Percentiles rank a stretch among this genome's conserved stretches.
phyloP scores from a whole-genome alignment of 2,113 vertebrate species.

The Grus americana region DNA sequence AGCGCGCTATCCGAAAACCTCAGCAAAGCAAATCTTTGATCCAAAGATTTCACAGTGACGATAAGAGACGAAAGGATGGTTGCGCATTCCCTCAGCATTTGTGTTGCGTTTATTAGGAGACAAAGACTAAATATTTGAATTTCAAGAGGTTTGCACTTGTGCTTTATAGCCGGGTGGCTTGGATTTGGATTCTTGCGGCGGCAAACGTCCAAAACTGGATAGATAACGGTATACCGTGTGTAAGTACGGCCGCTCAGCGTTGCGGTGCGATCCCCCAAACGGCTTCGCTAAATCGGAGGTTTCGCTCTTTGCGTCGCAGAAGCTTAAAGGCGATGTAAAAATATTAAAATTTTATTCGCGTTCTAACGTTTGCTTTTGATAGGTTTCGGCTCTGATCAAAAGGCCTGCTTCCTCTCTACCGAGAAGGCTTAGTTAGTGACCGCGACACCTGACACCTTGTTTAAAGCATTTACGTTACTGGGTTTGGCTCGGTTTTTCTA shows the following conservation, averaged over 20 bases:
- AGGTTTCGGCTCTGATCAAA: background rate
- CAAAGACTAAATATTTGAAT: slow-evolving; percentile 27
- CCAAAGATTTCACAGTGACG: background rate
- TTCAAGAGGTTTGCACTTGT: slow-evolving; percentile 2
- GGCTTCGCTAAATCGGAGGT: background rate
- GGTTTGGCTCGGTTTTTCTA: background rate
- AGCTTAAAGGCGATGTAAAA: background rate
- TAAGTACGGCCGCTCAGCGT: background rate
- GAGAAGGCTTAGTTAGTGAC: background rate
- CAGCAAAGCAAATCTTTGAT: background rate
- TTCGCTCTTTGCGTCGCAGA: background rate
- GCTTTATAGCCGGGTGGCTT: slow-evolving; percentile 45
- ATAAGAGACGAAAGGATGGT: background rate
- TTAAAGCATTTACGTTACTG: background rate
- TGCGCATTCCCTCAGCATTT: background rate
- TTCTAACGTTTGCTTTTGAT: background rate
- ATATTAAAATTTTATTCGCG: background rate
- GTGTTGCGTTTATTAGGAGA: slow-evolving; percentile 21
- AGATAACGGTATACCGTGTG: background rate
- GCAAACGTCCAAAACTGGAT: background rate
- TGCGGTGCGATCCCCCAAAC: background rate
- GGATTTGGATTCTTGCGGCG: slow-evolving; percentile 26
- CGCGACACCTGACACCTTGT: background rate
- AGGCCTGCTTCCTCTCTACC: background rate
- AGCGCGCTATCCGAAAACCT: background rate